Base-by-base conservation (phyloP, 2,888 invertebrate genomes). In the Galerucella calmariensis region DNA sequence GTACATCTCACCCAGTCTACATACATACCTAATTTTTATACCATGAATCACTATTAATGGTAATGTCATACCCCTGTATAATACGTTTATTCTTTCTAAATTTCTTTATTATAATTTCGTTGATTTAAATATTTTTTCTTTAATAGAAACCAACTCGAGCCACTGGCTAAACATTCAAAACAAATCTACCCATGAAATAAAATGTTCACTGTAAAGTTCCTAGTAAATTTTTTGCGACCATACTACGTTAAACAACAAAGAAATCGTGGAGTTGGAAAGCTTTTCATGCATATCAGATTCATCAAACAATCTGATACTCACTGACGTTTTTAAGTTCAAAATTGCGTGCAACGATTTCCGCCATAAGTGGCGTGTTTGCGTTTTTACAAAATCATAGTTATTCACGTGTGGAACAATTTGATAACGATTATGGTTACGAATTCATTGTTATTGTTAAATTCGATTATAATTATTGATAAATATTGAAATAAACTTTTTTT, bases 241-340 rank as follows among this genome's bases (percentile, higher is more conserved):
- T 41, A 35, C 35, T 6, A 8, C n/a, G 14, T 14, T n/a, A 14
- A 51, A 51, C 51, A 51, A 51, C 14, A 51, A 51, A 51, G 14
- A 51, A 51, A n/a, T 51, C 51, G n/a, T 51, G 51, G n/a, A 41
- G 35, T 9, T 41, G 35, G 8, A 62, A 62, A 69, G 46, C 63
- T 56, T 62, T 69, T 46, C 69, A 68, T 77, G 69, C 70, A 67
- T 51, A 72, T 51, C 46, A 46, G 65, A 51, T 74, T 70, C n/a
- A 51, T 69, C 65, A 59, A 44, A 67, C 69, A 69, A 75, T 69
- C 66, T 69, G 68, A 72, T 72, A 66, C 62, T 72, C 65, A 58
- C 63, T 75, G 61, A 73, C 66, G 51, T 69, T 72, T 66, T 58
- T 67, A 56, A 67, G 48, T 63, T 65, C 51, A 69, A 72, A 72